Evolutionary conservation across 2,888 invertebrate species (phyloP), one percentile per base, ranked within the genome.

Genomic region (Himalopsyche tibetana): DNA sequence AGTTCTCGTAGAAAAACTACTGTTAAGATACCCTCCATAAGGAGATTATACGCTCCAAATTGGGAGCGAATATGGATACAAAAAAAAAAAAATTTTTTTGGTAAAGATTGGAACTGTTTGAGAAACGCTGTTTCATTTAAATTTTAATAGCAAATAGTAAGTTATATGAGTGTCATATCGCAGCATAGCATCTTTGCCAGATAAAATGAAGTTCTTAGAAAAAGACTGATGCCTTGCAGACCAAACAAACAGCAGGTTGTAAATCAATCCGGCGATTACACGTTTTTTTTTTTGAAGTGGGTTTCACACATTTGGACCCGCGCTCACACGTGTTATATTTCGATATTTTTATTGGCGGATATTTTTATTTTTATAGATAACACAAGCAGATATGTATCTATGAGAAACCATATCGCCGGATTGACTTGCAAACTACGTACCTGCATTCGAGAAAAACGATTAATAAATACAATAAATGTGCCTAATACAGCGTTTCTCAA

Each of bases 251-350:
- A 87, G 84, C 85, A 87, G 87, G 87, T 85, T 87, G 87, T 87
- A 87, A 87, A 87, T 87, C 87, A 87, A 87, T 87, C 85, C 83
- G 15, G 40, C 74, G 87, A 87, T 87, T 87, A 87, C 80, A 84
- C 55, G 55, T n/a, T 28, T 28, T 55, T 55, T 82, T 69, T 74
- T 74, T 74, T 74, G 36, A 74, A 74, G 74, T 74, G 74, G 74
- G 38, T 74, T 15, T 74, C 74, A 74, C 74, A 74, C 28, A 74
- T 36, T 74, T 74, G 38, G 74, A 36, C 15, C 36, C 74, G 74
- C 74, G 19, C 63, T 38, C 74, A 74, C 36, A 74, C 74, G 36
- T 74, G 74, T 15, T 2, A 74, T 36, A 74, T 74, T 74, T 74
- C 74, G 74, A 74, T 74, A 74, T 74, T 36, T 28, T 74, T 74